These are phyloP conservation scores for Pomacea maculata DNA, from an alignment of 1,140 invertebrate genomes.

Conservation along the genomic window DNA sequence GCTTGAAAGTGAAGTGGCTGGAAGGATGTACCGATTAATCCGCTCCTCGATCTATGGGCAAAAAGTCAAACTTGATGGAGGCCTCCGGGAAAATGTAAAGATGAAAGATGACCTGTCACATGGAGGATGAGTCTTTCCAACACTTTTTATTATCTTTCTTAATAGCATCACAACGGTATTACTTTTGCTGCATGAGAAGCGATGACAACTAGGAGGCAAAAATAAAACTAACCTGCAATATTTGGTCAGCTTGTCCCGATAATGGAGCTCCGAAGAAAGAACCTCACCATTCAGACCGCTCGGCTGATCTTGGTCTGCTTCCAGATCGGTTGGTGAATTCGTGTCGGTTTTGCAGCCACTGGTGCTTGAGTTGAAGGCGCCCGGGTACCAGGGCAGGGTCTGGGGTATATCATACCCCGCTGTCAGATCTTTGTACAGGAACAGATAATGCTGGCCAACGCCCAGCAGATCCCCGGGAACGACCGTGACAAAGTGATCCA, in stretches of 20 bases:
- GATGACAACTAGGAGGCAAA: background rate
- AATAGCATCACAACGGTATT: too few relatives aligned
- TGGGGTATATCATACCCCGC: constrained; percentile 49
- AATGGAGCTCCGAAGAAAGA: too few relatives aligned
- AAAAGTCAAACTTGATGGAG: too few relatives aligned
- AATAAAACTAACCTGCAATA: too few relatives aligned
- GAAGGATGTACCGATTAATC: too few relatives aligned
- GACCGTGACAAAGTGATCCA: constrained; percentile 32
- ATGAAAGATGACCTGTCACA: too few relatives aligned
- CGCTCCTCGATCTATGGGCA: too few relatives aligned
- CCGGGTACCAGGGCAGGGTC: constrained; percentile 47
- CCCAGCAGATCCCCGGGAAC: constrained; percentile 52
- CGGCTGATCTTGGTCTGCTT: background rate
- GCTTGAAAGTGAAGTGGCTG: too few relatives aligned
- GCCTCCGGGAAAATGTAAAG: too few relatives aligned
- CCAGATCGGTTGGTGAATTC: background rate
- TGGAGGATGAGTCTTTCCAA: background rate
- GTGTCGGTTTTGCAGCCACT: too few relatives aligned
- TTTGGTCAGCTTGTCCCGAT: too few relatives aligned
- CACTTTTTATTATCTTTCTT: constrained; percentile 1
- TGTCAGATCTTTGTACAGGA: constrained; percentile 58
- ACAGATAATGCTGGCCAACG: constrained; percentile 52
- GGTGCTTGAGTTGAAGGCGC: background rate
- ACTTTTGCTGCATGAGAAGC: background rate
- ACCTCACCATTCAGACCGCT: background rate